Conservation (phyloP, 2,113 vertebrate genomes). For the Enhydra lutris region DNA sequence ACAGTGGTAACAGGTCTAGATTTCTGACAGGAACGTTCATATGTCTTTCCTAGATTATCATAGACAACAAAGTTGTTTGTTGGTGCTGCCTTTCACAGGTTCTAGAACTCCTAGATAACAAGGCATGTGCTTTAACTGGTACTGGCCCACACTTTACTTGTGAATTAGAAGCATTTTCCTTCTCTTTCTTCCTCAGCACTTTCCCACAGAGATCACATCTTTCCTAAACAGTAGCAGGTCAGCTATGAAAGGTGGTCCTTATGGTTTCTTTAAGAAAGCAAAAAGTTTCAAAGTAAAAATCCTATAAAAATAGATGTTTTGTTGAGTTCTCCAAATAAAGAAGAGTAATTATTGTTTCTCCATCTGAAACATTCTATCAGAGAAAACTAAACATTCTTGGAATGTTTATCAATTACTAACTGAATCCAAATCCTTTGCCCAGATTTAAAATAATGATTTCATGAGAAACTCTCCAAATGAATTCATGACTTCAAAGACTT, state of each 20-base stretch:
- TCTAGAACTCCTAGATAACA: not conserved
- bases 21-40: not conserved
- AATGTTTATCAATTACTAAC: not conserved
- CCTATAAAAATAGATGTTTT: conserved; percentile 15
- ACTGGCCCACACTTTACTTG: conserved; percentile 22
- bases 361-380: conserved; percentile 37
- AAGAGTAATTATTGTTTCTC: conserved; percentile 44
- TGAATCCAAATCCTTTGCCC: not conserved
- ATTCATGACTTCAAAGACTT: not conserved
- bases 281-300: conserved; percentile 56
- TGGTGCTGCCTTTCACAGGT: not conserved
- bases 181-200: not conserved
- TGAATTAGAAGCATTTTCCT: conserved; percentile 36
- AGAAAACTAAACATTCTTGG: not conserved
- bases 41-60: not conserved
- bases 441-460: not conserved
- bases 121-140: not conserved
- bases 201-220: not conserved
- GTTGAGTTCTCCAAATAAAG: not conserved
- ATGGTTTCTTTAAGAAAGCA: conserved; percentile 25
- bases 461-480: not conserved
- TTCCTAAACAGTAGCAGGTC: conserved; percentile 28
- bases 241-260: conserved; percentile 37
- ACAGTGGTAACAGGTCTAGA: not conserved
- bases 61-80: not conserved